phyloP scores from a whole-genome alignment of 2,113 vertebrate species.

The Lanius collurio region DNA sequence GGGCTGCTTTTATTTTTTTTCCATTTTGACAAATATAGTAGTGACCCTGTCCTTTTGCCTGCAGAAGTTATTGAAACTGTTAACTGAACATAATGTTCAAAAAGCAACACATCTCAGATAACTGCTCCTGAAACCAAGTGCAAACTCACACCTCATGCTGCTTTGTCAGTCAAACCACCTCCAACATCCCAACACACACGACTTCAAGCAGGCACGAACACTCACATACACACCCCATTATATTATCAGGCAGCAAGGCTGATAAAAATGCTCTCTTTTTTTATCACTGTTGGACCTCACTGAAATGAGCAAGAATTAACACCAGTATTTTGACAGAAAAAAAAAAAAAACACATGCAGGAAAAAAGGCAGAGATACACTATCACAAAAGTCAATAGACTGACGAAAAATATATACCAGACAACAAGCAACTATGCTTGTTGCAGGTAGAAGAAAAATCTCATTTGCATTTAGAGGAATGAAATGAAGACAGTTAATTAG shows the following conservation, averaged over 20 bases:
- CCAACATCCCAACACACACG: background rate
- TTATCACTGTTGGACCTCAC: background rate
- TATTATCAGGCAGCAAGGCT: background rate
- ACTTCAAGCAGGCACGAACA: background rate
- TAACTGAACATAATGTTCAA: background rate
- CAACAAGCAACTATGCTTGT: background rate
- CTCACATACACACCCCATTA: accelerated
- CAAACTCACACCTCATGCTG: background rate
- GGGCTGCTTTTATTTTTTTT: background rate
- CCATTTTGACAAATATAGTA: background rate
- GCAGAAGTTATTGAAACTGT: background rate
- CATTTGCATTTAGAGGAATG: background rate
- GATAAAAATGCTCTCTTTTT: background rate
- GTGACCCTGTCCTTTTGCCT: background rate
- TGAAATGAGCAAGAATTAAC: background rate
- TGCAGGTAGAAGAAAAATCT: background rate
- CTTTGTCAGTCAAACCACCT: background rate
- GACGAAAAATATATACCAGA: background rate
- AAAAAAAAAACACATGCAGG: background rate
- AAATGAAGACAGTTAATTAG: background rate
- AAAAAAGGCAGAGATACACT: background rate
- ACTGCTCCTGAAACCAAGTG: background rate
- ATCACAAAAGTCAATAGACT: background rate
- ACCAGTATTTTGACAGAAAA: background rate
- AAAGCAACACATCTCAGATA: background rate